phyloP scores from a whole-genome alignment of 2,888 invertebrate species.

The Sinohyriopsis cumingii region DNA sequence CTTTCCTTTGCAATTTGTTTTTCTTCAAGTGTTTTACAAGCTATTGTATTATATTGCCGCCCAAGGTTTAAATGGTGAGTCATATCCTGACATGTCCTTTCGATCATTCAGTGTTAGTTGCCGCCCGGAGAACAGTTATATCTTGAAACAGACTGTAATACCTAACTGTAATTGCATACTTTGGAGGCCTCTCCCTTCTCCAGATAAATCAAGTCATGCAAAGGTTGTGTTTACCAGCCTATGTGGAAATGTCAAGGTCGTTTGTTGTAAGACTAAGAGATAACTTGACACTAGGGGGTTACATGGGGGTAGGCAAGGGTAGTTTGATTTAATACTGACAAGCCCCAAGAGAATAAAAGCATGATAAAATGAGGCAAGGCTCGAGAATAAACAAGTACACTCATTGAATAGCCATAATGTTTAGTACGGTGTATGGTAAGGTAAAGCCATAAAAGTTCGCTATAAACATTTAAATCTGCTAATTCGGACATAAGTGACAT shows the following conservation, averaged over 20 bases:
- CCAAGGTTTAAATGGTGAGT: too few relatives aligned
- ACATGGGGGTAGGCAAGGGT: neutral
- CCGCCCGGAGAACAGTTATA: neutral
- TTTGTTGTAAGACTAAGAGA: neutral
- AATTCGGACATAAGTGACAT: too few relatives aligned
- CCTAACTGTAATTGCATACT: conserved; percentile 23
- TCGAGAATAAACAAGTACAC: neutral
- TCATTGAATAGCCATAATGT: neutral
- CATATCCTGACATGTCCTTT: too few relatives aligned
- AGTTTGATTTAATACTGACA: too few relatives aligned
- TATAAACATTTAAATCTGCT: too few relatives aligned
- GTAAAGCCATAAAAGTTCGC: too few relatives aligned
- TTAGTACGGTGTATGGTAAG: neutral
- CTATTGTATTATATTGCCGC: too few relatives aligned
- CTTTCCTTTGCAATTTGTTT: too few relatives aligned
- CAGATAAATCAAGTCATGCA: conserved; percentile 11
- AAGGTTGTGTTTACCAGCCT: conserved; percentile 26
- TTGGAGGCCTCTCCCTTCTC: conserved; percentile 25
- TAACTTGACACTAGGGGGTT: neutral
- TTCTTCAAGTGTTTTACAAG: too few relatives aligned
- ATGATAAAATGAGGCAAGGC: neutral
- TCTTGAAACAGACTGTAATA: conserved; percentile 34
- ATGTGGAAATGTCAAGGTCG: conserved; percentile 15
- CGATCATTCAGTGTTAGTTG: too few relatives aligned
- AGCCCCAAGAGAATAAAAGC: too few relatives aligned